These are phyloP conservation scores for Amblyteles armatorius DNA, from an alignment of 2,888 invertebrate species.

Conservation along the genomic window DNA sequence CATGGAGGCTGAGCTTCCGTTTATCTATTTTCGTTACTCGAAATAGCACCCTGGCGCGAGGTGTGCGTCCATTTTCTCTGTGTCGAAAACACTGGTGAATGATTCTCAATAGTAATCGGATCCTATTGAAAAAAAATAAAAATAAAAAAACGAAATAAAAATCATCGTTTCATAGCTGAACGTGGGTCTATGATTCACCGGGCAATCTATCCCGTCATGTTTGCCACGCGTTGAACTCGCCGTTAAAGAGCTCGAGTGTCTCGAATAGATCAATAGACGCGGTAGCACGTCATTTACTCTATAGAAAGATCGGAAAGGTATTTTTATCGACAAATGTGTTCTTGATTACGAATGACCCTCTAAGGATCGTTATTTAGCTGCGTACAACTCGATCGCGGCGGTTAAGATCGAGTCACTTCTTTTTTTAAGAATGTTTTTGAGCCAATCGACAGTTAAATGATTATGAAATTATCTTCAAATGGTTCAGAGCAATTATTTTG, in stretches of 20 bases:
- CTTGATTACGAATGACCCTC: slow-evolving; percentile 59
- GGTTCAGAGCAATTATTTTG: neutral
- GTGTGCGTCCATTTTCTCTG: slow-evolving; percentile 43
- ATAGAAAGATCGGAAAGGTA: slow-evolving; percentile 51
- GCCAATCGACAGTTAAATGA: neutral
- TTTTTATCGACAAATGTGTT: slow-evolving; percentile 55
- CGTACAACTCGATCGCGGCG: slow-evolving; percentile 5
- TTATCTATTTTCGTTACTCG: slow-evolving; percentile 50
- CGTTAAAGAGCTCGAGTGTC: slow-evolving; percentile 39
- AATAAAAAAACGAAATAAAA: slow-evolving; percentile 9
- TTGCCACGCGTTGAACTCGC: slow-evolving; percentile 59
- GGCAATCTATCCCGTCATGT: slow-evolving; percentile 53
- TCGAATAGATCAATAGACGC: slow-evolving; percentile 39
- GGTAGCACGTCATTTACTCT: slow-evolving; percentile 10
- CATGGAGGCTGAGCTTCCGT: slow-evolving; percentile 60
- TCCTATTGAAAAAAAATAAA: slow-evolving; percentile 31
- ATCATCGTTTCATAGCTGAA: slow-evolving; percentile 26
- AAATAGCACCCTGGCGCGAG: slow-evolving; percentile 33
- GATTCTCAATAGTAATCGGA: slow-evolving; percentile 62
- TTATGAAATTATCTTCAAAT: slow-evolving; percentile 8
- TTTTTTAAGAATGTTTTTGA: slow-evolving; percentile 21
- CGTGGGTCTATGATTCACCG: slow-evolving; percentile 52
- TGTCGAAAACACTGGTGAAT: slow-evolving; percentile 10
- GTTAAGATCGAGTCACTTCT: slow-evolving; percentile 1
- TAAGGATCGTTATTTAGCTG: slow-evolving; percentile 61